Evolutionary conservation across 2,888 invertebrate genomes (phyloP).

Genomic region (Drosophila paramelanica): DNA sequence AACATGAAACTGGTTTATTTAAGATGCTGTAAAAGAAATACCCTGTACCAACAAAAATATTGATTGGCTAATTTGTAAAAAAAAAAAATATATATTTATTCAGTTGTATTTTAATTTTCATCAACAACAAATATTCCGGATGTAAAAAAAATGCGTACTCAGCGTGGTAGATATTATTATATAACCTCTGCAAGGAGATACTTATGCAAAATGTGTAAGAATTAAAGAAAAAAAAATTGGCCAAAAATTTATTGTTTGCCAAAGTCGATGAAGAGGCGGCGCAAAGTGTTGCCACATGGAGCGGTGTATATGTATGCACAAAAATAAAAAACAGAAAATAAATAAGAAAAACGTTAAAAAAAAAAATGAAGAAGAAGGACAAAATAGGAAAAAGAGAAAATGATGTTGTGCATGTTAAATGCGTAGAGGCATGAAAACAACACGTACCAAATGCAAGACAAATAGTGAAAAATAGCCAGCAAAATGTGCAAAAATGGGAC

Average conservation of each 20-base stretch:
- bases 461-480: slow-evolving; percentile 71
- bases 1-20: neutral
- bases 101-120: no score
- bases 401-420: slow-evolving; percentile 77
- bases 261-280: slow-evolving; percentile 29
- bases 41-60: slow-evolving; percentile 3
- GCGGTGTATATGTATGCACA: slow-evolving; percentile 34
- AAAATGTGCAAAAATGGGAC: slow-evolving; percentile 32
- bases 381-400: slow-evolving; percentile 36
- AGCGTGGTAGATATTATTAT: slow-evolving; percentile 5
- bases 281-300: slow-evolving; percentile 14
- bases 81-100: no score
- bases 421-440: slow-evolving; percentile 59
- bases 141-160: neutral
- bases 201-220: slow-evolving; percentile 14
- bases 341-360: neutral
- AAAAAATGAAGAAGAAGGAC: neutral
- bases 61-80: neutral
- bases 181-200: slow-evolving; percentile 9
- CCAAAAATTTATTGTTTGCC: slow-evolving; percentile 45
- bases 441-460: slow-evolving; percentile 63
- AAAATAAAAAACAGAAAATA: neutral
- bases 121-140: no score
- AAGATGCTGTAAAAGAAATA: slow-evolving; percentile 22
- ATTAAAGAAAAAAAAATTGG: slow-evolving; percentile 25